phyloP scores from a whole-genome alignment of 2,113 vertebrate genomes.

The Forbesichthys agassizii region DNA sequence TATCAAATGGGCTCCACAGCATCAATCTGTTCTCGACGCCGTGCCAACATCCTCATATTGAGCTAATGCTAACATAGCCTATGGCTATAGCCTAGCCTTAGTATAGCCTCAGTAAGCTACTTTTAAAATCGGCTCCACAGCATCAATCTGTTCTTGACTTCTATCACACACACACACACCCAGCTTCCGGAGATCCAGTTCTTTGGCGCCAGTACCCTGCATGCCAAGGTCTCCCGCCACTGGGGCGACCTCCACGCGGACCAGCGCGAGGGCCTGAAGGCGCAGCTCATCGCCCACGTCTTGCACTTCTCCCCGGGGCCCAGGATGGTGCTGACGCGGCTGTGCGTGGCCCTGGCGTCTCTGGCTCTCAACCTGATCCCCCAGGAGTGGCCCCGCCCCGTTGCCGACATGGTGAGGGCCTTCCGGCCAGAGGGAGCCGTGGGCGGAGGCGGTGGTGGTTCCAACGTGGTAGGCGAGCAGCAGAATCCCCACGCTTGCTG shows the following conservation, averaged over 20 bases:
- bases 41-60: too few relatives aligned
- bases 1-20: too few relatives aligned
- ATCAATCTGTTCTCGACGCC: too few relatives aligned
- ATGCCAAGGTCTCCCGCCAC: conserved; percentile 92
- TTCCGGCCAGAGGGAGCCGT: conserved; percentile 84
- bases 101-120: too few relatives aligned
- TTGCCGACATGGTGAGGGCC: conserved; percentile 90
- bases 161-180: background rate
- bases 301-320: conserved; percentile 88
- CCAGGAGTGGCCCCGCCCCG: conserved; percentile 87
- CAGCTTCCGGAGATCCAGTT: conserved; percentile 96
- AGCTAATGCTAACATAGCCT: too few relatives aligned
- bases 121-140: too few relatives aligned
- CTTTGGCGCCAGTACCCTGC: conserved; percentile 95
- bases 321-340: conserved; percentile 93
- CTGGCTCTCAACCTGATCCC: conserved; percentile 93
- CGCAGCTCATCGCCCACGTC: conserved; percentile 91
- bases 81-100: too few relatives aligned
- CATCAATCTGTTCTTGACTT: background rate
- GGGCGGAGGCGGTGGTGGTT: conserved; percentile 70
- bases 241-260: conserved; percentile 89
- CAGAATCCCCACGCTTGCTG: conserved; percentile 78
- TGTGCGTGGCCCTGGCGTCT: conserved; percentile 92
- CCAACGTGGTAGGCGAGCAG: conserved; percentile 9
- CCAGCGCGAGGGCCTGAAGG: conserved; percentile 88